Percentiles rank a stretch among this genome's conserved stretches.
Conservation (phyloP, 2,113 vertebrate genomes). For the Thamnophis sirtalis region DNA sequence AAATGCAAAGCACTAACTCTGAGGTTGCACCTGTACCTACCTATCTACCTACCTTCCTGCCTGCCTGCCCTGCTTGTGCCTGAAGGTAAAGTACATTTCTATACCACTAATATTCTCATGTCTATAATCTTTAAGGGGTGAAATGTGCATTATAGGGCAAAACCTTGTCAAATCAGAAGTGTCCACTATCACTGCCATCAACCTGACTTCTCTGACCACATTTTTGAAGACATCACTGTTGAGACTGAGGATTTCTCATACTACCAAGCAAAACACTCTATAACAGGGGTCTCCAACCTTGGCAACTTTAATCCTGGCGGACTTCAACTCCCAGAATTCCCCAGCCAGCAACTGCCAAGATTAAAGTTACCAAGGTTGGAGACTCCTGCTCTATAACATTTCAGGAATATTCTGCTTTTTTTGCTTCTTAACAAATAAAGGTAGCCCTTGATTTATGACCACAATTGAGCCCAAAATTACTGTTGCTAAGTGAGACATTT, state of each 20-base stretch:
- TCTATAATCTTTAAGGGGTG: not conserved
- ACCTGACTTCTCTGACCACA: not conserved
- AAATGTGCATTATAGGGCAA: not conserved
- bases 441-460: too few relatives aligned
- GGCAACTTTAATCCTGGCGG: too few relatives aligned
- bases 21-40: not conserved
- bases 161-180: not conserved
- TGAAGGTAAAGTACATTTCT: not conserved
- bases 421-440: not conserved
- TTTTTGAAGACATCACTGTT: not conserved
- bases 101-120: not conserved
- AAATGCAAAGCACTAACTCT: not conserved
- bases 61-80: not conserved
- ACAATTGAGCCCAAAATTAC: too few relatives aligned
- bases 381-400: too few relatives aligned
- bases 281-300: too few relatives aligned
- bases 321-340: too few relatives aligned
- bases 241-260: too few relatives aligned
- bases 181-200: not conserved
- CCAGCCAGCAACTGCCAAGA: too few relatives aligned
- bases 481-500: too few relatives aligned
- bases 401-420: not conserved
- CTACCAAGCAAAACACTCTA: not conserved
- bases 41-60: not conserved
- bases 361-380: too few relatives aligned